Evolutionary conservation across 2,113 vertebrate genomes (phyloP), one percentile per base, ranked within the genome.

Genomic region (Zosterops hypoxanthus): DNA sequence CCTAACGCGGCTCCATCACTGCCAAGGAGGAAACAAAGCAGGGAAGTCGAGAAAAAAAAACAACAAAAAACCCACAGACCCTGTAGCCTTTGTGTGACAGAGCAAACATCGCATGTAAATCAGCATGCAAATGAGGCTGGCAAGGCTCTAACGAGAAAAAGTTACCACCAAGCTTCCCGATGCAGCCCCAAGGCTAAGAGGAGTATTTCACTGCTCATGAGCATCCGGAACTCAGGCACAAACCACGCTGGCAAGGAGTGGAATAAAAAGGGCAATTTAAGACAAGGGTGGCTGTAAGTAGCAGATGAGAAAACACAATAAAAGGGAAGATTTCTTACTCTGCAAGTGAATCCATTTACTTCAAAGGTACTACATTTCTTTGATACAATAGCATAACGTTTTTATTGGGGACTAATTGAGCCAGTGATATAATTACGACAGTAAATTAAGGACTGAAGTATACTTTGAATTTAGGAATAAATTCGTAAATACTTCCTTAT

Each of bases 321-420:
- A 92, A 89, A 57, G 42, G 52, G 52, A 78, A 92, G 76, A 77
- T 89, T 90, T 95, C 73, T 94, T 50, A 34, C 33, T 33, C 86
- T 71, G 77, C 65, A 33, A 94, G 90, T 59, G 50, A 87, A 79
- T 94, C 75, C 84, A 53, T 91, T 95, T 85, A 87, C 81, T 95
- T 92, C 91, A 89, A 90, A 88, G 94, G 78, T 88, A 79, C 83
- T 94, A 78, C 52, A 71, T 93, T 91, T 76, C 88, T 80, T 73
- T 68, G 49, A 33, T 81, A 63, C 31, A 94, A 90, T 41, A 84
- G 84, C 63, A 39, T 83, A 64, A 90, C 82, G 4, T 56, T 96
- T 97, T 94, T 89, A 96, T 71, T 92, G 90, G 92, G 87, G 82
- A 81, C 94, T 97, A 97, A 97, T 94, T 95, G 95, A 98, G 97